Evolutionary conservation across 2,113 vertebrate genomes (phyloP).

Genomic region (Saguinus midas): DNA sequence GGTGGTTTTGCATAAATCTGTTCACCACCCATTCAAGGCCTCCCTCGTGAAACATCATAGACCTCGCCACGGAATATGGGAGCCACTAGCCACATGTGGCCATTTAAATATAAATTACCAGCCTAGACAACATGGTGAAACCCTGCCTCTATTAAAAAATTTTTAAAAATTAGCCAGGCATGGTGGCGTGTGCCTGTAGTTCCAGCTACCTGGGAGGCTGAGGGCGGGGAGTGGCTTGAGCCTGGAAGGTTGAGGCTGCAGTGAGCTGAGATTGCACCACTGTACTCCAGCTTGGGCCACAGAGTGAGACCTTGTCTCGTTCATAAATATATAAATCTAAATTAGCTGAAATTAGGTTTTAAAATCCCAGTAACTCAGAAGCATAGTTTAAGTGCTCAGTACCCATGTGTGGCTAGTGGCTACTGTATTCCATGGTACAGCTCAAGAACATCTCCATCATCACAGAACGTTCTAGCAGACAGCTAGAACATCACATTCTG

Average conservation of each 20-base stretch:
- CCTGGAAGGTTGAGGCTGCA: too few relatives aligned
- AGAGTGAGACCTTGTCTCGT: too few relatives aligned
- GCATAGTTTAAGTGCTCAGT: not conserved
- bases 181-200: too few relatives aligned
- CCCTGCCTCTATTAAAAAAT: too few relatives aligned
- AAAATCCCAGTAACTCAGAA: not conserved
- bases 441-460: not conserved
- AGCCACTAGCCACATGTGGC: not conserved
- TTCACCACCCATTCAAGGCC: not conserved
- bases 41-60: not conserved
- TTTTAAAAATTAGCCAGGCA: too few relatives aligned
- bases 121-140: too few relatives aligned
- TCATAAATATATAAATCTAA: not conserved
- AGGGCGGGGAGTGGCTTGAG: too few relatives aligned
- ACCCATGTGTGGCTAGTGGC: not conserved
- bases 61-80: not conserved
- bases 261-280: too few relatives aligned
- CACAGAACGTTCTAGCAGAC: not conserved
- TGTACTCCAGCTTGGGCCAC: too few relatives aligned
- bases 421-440: too few relatives aligned
- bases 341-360: conserved; percentile 6
- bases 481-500: not conserved
- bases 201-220: too few relatives aligned
- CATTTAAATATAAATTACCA: not conserved
- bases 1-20: not conserved